Evolutionary conservation across 2,888 invertebrate species (phyloP), one percentile per base, ranked within the genome.

Genomic region (Caenorhabditis sp.): DNA sequence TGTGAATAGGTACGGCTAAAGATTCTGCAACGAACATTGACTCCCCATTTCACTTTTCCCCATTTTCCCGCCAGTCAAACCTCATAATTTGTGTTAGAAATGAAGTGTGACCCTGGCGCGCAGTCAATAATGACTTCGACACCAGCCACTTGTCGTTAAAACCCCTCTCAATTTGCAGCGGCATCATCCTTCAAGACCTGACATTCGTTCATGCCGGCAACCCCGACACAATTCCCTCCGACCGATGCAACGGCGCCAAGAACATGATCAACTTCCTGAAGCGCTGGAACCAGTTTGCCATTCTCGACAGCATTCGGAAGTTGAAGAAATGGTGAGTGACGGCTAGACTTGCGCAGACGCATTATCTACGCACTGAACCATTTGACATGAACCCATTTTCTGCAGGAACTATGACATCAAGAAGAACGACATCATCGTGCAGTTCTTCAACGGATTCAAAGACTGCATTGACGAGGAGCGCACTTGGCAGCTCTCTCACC

Each of bases 171-270:
- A 68, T 64, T 83, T 91, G 79, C 84, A 98, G 98, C 92, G 98
- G 98, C 81, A 94, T 99, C 87, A 97, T 99, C 85, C 94, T 99
- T 62, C 98, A 99, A 94, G 99, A 99, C 93, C 94, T 99, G 92
- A 99, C 99, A 18, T 99, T 99, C 93, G 97, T 99, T 60, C 96
- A 99, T 93, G 96, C 97, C 92, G 99, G 98, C 58, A 99, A 98
- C 93, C 96, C 95, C 80, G 97, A 98, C 92, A 94, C 95, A 84
- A 93, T 98, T 87, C 94, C 95, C 11, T 71, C 86, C 22, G 85
- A 88, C 51, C 77, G 76, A 13, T 82, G 83, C 56, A 96, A 97
- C 89, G 96, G 96, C 76, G 90, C 89, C 60, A 91, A 92, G 64
- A 87, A 90, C 60, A 93, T 93, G 90, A 95, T 97, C 68, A 97